These are phyloP conservation scores for Pheucticus melanocephalus DNA, from an alignment of 2,113 vertebrate species.

Conservation along the genomic window DNA sequence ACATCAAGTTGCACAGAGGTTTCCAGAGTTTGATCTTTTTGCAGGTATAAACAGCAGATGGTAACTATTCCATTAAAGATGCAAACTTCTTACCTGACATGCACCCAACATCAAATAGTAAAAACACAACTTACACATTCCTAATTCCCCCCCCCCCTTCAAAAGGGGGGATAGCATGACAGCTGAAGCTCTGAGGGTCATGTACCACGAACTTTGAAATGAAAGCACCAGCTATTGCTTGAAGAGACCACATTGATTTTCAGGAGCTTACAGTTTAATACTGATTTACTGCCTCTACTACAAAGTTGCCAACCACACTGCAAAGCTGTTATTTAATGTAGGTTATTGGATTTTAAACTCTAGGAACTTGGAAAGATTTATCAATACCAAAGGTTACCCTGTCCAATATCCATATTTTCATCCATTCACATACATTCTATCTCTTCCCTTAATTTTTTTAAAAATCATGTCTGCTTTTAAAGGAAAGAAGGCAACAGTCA, in stretches of 20 bases:
- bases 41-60: background rate
- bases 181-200: background rate
- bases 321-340: background rate
- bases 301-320: background rate
- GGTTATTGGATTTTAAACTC: background rate
- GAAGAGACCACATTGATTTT: background rate
- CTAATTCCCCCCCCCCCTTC: background rate
- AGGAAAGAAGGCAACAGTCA: background rate
- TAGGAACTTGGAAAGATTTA: background rate
- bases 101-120: background rate
- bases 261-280: background rate
- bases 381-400: background rate
- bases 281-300: background rate
- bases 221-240: background rate
- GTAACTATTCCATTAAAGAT: background rate
- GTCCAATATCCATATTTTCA: background rate
- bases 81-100: background rate
- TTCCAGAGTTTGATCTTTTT: background rate
- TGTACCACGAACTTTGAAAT: background rate
- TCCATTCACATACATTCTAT: background rate
- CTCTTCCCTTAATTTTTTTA: background rate
- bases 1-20: background rate
- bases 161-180: background rate
- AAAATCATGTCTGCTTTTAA: background rate
- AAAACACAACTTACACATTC: background rate